Evolutionary conservation across 2,888 invertebrate species (phyloP).

Genomic region (Lithophane semibrunnea): DNA sequence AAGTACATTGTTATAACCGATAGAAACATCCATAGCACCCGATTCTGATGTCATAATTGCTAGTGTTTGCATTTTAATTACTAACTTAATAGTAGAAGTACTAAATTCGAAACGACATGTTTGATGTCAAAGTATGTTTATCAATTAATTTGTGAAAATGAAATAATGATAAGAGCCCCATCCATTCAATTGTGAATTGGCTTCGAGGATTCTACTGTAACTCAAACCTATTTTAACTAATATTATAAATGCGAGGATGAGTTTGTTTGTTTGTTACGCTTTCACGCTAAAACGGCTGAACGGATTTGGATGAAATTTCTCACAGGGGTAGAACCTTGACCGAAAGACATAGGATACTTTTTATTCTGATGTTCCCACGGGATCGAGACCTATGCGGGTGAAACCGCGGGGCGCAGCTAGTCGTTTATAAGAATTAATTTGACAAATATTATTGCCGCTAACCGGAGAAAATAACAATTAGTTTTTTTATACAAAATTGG

Average conservation of each 20-base stretch:
- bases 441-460: neutral
- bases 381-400: too few species aligned
- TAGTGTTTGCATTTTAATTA: slow-evolving; percentile 75
- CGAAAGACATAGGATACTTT: too few species aligned
- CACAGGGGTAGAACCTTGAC: too few species aligned
- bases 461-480: too few species aligned
- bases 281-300: too few species aligned
- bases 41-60: slow-evolving; percentile 78
- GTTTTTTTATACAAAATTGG: neutral
- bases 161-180: neutral
- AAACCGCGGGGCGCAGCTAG: too few species aligned
- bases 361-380: too few species aligned
- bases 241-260: too few species aligned
- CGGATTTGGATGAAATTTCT: too few species aligned
- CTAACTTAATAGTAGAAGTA: slow-evolving; percentile 57
- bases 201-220: neutral
- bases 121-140: slow-evolving; percentile 33
- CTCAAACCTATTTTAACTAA: neutral
- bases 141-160: slow-evolving; percentile 3
- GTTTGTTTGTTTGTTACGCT: too few species aligned
- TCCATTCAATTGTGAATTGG: neutral
- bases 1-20: slow-evolving; percentile 76
- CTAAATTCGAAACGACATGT: slow-evolving; percentile 37
- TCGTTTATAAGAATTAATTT: neutral
- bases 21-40: slow-evolving; percentile 70